Evolutionary conservation across 2,113 vertebrate genomes (phyloP).

Genomic region (Tinamus guttatus): DNA sequence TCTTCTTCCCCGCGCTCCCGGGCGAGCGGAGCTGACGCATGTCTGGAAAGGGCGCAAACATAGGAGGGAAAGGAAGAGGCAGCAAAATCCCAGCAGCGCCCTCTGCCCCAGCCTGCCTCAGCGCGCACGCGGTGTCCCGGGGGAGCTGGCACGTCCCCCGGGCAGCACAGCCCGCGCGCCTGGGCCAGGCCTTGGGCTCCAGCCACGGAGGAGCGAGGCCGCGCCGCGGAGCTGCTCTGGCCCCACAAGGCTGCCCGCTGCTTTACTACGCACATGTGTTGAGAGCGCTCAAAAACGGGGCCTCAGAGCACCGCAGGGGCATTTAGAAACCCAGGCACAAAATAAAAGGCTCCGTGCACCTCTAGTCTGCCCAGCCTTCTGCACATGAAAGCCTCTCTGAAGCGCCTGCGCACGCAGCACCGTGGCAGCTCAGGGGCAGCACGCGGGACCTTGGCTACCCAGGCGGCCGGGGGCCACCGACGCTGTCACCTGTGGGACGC

Average conservation of each 20-base stretch:
- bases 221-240: background rate
- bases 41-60: background rate
- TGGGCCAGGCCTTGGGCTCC: background rate
- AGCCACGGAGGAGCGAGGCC: too few species aligned
- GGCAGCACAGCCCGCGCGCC: rapidly evolving
- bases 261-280: background rate
- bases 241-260: too few species aligned
- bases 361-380: constrained; percentile 38
- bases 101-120: background rate
- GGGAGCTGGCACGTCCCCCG: background rate
- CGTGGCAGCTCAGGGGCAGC: background rate
- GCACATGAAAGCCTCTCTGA: background rate
- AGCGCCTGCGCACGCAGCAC: background rate
- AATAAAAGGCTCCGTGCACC: constrained; percentile 25
- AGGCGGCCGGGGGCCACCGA: rapidly evolving
- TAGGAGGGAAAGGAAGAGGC: background rate
- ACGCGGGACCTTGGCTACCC: background rate
- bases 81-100: background rate
- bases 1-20: constrained; percentile 1
- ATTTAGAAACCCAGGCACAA: background rate
- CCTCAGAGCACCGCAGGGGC: background rate
- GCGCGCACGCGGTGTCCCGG: background rate
- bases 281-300: background rate
- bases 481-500: background rate
- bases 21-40: background rate